Evolutionary conservation across 2,888 invertebrate genomes (phyloP).

Genomic region (Pilophorus perplexus): DNA sequence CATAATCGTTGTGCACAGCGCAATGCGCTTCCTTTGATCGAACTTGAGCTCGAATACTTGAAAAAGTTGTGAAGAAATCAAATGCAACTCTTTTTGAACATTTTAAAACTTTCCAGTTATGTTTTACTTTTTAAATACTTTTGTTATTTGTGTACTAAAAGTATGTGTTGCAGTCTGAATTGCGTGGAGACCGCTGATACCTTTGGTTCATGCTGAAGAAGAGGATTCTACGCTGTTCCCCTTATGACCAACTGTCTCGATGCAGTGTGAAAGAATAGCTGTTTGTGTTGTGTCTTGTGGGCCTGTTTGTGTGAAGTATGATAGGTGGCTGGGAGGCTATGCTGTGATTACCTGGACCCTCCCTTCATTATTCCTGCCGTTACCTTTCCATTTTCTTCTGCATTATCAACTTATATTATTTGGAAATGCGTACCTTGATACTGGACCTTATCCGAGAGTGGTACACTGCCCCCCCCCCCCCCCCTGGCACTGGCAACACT

Average conservation of each 20-base stretch:
- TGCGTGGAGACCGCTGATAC: no score
- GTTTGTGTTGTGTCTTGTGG: constrained; percentile 26
- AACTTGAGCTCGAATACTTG: no score
- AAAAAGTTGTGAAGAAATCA: background rate
- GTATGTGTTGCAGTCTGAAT: constrained; percentile 3
- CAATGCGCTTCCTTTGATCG: no score
- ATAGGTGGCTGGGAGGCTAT: constrained; percentile 29
- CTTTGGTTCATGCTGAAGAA: no score
- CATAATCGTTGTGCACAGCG: no score
- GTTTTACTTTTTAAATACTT: background rate
- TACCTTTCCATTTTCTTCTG: background rate
- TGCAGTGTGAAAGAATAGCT: constrained; percentile 16
- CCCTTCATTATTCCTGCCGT: background rate
- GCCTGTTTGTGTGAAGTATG: constrained; percentile 14
- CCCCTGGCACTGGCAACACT: no score
- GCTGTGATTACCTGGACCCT: background rate
- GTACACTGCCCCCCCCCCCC: no score
- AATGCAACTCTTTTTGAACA: background rate
- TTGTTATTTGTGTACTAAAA: constrained; percentile 9
- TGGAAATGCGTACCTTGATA: no score
- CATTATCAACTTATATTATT: no score
- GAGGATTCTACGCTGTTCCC: constrained; percentile 10
- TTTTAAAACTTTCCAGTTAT: background rate
- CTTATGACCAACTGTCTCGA: constrained; percentile 35
- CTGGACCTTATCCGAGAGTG: no score